These are phyloP conservation scores for Microcaecilia unicolor DNA, from an alignment of 2,797 vertebrate genomes.

Conservation along the genomic window DNA sequence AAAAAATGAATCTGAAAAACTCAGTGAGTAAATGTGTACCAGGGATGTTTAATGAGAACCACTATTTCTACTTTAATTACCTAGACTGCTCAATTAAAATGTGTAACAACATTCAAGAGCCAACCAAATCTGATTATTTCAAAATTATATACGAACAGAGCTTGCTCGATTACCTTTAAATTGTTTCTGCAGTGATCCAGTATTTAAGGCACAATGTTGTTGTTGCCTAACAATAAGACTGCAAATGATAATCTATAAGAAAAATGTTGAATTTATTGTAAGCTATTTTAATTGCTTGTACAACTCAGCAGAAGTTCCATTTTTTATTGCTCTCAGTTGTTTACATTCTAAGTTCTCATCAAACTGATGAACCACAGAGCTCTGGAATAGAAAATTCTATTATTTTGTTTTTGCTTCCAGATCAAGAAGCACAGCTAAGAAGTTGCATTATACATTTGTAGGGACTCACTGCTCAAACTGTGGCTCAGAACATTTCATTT, in stretches of 20 bases:
- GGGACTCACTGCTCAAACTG: background rate
- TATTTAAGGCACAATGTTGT: conserved; percentile 19
- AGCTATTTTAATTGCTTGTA: conserved; percentile 4
- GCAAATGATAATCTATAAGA: conserved; percentile 4
- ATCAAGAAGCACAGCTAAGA: background rate
- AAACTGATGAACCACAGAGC: background rate
- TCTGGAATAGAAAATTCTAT: background rate
- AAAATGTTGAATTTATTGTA: conserved; percentile 1
- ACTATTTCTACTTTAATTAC: conserved; percentile 2
- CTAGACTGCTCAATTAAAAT: conserved; percentile 6
- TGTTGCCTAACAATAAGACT: conserved; percentile 11
- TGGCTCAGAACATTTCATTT: background rate
- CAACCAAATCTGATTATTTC: conserved; percentile 15
- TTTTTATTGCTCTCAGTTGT: background rate
- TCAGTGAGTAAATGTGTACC: too few species aligned
- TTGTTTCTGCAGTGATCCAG: conserved; percentile 6
- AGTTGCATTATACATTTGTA: rapidly evolving
- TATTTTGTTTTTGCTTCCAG: background rate
- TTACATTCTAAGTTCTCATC: conserved; percentile 3
- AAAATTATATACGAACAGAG: conserved; percentile 5
- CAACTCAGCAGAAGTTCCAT: background rate
- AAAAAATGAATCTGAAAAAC: background rate
- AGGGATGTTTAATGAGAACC: too few species aligned
- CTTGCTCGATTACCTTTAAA: conserved; percentile 18
- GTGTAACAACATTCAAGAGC: conserved; percentile 1